These are phyloP conservation scores for Lampropteryx suffumata DNA, from an alignment of 2,888 invertebrate genomes.

Conservation along the genomic window DNA sequence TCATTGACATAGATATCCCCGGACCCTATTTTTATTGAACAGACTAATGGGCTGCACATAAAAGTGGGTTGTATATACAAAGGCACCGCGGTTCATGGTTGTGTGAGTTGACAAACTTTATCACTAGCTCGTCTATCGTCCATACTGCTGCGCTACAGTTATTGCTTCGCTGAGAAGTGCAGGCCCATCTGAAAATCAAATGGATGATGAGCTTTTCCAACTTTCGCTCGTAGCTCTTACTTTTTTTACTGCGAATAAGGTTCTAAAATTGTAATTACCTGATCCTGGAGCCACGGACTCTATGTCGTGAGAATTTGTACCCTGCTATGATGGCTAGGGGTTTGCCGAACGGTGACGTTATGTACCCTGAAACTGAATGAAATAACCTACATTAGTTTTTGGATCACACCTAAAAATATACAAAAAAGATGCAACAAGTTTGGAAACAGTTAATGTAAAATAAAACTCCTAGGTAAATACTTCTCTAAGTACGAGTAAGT, in stretches of 20 bases:
- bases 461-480: too few species aligned
- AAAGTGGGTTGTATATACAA: background rate
- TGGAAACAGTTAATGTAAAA: too few species aligned
- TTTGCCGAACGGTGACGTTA: slow-evolving; percentile 5
- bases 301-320: slow-evolving; percentile 11
- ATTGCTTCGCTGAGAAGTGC: slow-evolving; percentile 18
- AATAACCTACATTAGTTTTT: too few species aligned
- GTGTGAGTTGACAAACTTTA: slow-evolving; percentile 5
- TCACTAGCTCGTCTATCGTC: background rate
- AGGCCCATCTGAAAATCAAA: slow-evolving; percentile 17
- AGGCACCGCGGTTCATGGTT: slow-evolving; percentile 10
- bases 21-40: too few species aligned
- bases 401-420: too few species aligned
- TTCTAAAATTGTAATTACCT: background rate
- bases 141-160: slow-evolving; percentile 16
- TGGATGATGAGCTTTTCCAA: too few species aligned
- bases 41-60: background rate
- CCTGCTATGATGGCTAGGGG: slow-evolving; percentile 5
- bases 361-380: slow-evolving; percentile 14
- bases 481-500: too few species aligned
- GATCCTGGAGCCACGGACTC: background rate
- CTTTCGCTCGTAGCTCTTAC: too few species aligned
- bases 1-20: too few species aligned
- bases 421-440: too few species aligned
- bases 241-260: too few species aligned